Conservation (phyloP, 2,888 invertebrate genomes). For the Napeogenes sylphis region DNA sequence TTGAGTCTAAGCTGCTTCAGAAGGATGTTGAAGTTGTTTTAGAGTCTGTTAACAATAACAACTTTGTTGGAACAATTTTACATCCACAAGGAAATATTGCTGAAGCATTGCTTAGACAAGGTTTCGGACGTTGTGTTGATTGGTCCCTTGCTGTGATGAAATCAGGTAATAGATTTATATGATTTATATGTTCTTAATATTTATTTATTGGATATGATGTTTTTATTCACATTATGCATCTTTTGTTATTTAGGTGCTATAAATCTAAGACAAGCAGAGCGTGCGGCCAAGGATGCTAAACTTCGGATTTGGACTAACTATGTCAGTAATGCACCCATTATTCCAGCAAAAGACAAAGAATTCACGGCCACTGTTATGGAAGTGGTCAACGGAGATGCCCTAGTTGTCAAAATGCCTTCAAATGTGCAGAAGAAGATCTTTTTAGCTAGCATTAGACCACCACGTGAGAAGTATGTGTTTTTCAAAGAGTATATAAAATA, state of each 20-base stretch:
- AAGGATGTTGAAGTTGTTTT: slow-evolving; percentile 92
- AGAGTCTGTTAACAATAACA: slow-evolving; percentile 94
- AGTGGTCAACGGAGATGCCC: slow-evolving; percentile 95
- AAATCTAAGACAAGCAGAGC: slow-evolving; percentile 89
- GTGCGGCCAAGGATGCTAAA: slow-evolving; percentile 90
- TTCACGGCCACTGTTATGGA: slow-evolving; percentile 91
- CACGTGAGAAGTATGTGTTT: slow-evolving; percentile 81
- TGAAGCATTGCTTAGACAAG: slow-evolving; percentile 91
- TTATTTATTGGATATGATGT: slow-evolving; percentile 9
- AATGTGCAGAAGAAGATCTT: slow-evolving; percentile 93
- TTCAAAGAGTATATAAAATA: slow-evolving; percentile 9
- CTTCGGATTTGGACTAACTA: slow-evolving; percentile 95
- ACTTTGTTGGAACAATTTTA: slow-evolving; percentile 94
- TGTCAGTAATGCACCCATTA: slow-evolving; percentile 83
- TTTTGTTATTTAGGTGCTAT: slow-evolving; percentile 79
- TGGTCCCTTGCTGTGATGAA: slow-evolving; percentile 73
- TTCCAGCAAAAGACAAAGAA: slow-evolving; percentile 88
- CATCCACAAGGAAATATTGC: slow-evolving; percentile 97
- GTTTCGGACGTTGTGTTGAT: slow-evolving; percentile 90
- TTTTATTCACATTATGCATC: no score
- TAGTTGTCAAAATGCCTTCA: slow-evolving; percentile 89
- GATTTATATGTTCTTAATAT: no score
- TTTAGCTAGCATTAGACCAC: slow-evolving; percentile 96
- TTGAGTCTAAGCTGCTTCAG: slow-evolving; percentile 94
- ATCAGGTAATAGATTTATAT: slow-evolving; percentile 44